A percentile compares a stretch with the other conserved stretches of the same genome.
Conservation (phyloP, 1,140 invertebrate species). For the Aethina tumida region DNA sequence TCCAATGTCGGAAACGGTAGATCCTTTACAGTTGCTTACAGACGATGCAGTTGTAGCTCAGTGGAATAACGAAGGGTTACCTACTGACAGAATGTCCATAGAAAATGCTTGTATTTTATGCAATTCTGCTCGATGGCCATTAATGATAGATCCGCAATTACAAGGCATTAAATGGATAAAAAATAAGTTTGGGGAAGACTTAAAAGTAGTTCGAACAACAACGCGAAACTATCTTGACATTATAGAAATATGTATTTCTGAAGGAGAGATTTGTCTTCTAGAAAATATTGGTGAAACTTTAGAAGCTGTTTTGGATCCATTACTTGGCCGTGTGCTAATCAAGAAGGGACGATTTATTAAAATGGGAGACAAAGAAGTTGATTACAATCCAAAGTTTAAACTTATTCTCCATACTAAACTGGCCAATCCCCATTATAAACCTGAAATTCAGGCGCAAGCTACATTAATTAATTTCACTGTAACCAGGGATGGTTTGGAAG, state of each 20-base stretch:
- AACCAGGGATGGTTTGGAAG: constrained; percentile 81
- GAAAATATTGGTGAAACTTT: constrained; percentile 86
- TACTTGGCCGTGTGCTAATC: constrained; percentile 80
- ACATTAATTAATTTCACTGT: constrained; percentile 94
- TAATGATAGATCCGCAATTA: constrained; percentile 87
- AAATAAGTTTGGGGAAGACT: constrained; percentile 57
- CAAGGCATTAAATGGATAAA: constrained; percentile 97
- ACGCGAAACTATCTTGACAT: constrained; percentile 75
- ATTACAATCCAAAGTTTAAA: constrained; percentile 75
- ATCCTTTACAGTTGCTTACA: constrained; percentile 73
- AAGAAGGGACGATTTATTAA: constrained; percentile 66
- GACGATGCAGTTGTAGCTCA: constrained; percentile 84
- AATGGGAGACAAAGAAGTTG: constrained; percentile 86
- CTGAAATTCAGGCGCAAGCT: constrained; percentile 93
- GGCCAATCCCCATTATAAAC: constrained; percentile 92
- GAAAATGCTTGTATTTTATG: constrained; percentile 91
- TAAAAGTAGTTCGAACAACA: constrained; percentile 67
- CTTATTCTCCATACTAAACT: constrained; percentile 89
- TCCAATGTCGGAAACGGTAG: constrained; percentile 65
- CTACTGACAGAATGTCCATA: constrained; percentile 84
- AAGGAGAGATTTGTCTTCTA: constrained; percentile 66
- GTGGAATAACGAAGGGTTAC: constrained; percentile 93
- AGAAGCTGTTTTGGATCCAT: constrained; percentile 81
- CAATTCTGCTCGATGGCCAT: constrained; percentile 82
- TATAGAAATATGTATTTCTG: constrained; percentile 69